A percentile compares a stretch with the other conserved stretches of the same genome.
These are phyloP conservation scores for Atrichornis clamosus DNA, from an alignment of 2,113 vertebrate species.

Conservation along the genomic window DNA sequence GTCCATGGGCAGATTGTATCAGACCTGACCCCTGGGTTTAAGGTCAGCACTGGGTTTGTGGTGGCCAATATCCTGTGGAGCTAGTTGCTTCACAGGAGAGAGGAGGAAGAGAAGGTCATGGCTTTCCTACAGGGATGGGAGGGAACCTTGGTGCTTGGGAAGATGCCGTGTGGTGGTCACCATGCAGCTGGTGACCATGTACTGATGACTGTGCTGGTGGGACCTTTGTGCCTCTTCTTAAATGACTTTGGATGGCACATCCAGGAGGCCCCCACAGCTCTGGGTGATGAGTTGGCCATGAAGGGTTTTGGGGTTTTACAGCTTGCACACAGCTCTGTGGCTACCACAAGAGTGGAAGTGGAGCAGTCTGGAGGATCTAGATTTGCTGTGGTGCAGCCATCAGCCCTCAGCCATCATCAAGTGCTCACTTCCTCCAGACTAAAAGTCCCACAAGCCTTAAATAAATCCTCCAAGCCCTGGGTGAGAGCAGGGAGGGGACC, in stretches of 20 bases:
- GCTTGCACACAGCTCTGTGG: background rate
- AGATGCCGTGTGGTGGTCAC: background rate
- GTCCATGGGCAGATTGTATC: background rate
- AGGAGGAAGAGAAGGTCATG: background rate
- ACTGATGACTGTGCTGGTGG: background rate
- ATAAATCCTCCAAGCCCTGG: background rate
- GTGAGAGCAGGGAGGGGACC: background rate
- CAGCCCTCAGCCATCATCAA: background rate
- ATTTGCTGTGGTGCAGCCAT: background rate
- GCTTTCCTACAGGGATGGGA: background rate
- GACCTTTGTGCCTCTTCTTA: background rate
- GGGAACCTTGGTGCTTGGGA: background rate
- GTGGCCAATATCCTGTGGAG: background rate
- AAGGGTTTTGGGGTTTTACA: background rate
- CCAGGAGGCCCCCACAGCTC: background rate
- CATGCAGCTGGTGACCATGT: background rate
- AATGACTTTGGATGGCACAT: background rate
- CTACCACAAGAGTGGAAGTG: background rate
- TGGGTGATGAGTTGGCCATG: background rate
- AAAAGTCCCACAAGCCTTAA: background rate
- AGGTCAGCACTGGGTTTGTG: fast-evolving
- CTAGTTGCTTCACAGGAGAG: background rate
- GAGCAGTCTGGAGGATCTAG: background rate
- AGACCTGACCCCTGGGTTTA: background rate
- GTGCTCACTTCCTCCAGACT: background rate